A percentile compares a stretch with the other conserved stretches of the same genome.
phyloP scores from a whole-genome alignment of 2,888 invertebrate genomes.

The Polyploca ridens region DNA sequence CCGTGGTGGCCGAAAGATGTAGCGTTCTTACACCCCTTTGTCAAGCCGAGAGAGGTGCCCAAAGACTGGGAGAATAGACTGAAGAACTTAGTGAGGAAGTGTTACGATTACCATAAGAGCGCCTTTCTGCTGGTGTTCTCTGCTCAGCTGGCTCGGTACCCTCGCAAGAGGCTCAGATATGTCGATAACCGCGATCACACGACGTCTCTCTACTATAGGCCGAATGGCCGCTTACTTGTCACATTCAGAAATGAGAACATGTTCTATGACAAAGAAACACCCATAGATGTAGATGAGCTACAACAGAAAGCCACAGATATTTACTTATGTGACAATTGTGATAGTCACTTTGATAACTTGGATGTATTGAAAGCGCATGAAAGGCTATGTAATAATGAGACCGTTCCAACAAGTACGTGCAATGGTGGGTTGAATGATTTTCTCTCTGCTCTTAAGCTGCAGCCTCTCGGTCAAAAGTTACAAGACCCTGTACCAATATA shows the following conservation, averaged over 20 bases:
- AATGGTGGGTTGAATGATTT: constrained; percentile 67
- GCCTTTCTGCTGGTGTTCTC: constrained; percentile 89
- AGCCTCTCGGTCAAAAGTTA: constrained; percentile 44
- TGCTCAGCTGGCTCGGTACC: constrained; percentile 87
- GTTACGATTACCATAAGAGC: constrained; percentile 89
- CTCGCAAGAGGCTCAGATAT: constrained; percentile 86
- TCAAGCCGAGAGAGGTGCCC: constrained; percentile 74
- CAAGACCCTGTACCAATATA: constrained; percentile 31
- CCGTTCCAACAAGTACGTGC: constrained; percentile 48
- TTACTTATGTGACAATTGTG: constrained; percentile 90
- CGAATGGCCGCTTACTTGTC: constrained; percentile 87
- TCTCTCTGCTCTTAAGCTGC: constrained; percentile 68
- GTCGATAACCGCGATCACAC: constrained; percentile 90
- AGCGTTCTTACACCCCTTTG: constrained; percentile 86
- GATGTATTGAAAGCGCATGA: constrained; percentile 71
- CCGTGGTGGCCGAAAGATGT: constrained; percentile 90
- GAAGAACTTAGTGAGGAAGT: constrained; percentile 87
- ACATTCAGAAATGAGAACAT: constrained; percentile 91
- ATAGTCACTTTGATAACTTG: constrained; percentile 87
- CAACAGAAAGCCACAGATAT: constrained; percentile 87
- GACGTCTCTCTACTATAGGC: constrained; percentile 88
- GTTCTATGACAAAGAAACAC: constrained; percentile 71
- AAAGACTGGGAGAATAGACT: constrained; percentile 86
- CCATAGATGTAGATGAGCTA: constrained; percentile 70
- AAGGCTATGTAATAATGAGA: constrained; percentile 73